A percentile compares a stretch with the other conserved stretches of the same genome.
Evolutionary conservation across 2,888 invertebrate species (phyloP).

Genomic region (Tiphia femorata): DNA sequence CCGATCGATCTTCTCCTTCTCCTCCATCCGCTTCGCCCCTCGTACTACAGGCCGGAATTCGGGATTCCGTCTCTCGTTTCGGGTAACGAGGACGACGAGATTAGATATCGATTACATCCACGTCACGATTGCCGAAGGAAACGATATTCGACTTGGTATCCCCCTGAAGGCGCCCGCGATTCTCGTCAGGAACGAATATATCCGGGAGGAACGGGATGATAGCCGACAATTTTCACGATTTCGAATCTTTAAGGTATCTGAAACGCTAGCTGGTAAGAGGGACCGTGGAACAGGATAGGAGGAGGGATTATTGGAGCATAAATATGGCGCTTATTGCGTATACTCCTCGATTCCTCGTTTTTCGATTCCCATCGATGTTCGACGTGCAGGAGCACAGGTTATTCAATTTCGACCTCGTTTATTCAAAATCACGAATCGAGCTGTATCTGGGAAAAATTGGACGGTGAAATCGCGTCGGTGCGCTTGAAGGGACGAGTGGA

Average conservation of each 20-base stretch:
- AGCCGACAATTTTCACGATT: slow-evolving; percentile 12
- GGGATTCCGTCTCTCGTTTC: slow-evolving; percentile 16
- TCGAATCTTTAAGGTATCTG: not conserved
- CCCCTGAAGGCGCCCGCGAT: slow-evolving; percentile 12
- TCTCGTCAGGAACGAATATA: slow-evolving; percentile 14
- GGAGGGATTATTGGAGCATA: not conserved
- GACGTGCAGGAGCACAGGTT: no score
- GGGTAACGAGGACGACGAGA: slow-evolving; percentile 39
- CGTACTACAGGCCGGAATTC: slow-evolving; percentile 22
- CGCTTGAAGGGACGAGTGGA: no score
- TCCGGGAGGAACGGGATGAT: slow-evolving; percentile 17
- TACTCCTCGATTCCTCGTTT: no score
- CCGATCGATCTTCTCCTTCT: slow-evolving; percentile 25
- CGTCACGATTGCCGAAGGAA: slow-evolving; percentile 29
- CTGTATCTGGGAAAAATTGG: no score
- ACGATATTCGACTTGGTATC: slow-evolving; percentile 26
- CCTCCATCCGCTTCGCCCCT: no score
- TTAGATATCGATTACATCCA: slow-evolving; percentile 43
- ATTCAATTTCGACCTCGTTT: no score
- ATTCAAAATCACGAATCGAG: no score
- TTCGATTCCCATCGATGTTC: no score
- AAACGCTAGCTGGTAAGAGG: no score
- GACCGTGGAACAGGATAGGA: no score
- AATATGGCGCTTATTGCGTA: not conserved
- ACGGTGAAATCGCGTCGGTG: no score